Conservation (phyloP, 2,888 invertebrate genomes). For the Mellilla xanthometata region DNA sequence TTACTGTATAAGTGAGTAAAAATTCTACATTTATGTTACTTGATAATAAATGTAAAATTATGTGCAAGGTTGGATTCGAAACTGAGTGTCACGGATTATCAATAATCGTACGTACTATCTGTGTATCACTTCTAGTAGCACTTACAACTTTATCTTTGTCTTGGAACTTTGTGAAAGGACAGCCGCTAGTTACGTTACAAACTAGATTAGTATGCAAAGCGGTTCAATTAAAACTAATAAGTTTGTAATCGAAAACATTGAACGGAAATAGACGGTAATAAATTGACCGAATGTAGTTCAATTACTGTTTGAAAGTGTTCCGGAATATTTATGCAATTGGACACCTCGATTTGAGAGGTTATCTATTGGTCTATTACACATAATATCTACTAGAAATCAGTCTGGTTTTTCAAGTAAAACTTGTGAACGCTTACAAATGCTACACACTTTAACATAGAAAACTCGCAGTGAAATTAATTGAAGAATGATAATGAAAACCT, state of each 20-base stretch:
- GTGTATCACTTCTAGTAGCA: too few species aligned
- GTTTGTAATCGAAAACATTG: constrained; percentile 33
- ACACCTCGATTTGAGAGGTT: constrained; percentile 14
- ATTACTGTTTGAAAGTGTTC: constrained; percentile 26
- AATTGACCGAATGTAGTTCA: constrained; percentile 29
- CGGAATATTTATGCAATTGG: constrained; percentile 14
- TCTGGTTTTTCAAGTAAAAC: constrained; percentile 6
- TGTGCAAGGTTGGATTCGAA: too few species aligned
- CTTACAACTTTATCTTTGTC: too few species aligned
- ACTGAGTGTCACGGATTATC: too few species aligned
- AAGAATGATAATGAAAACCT: too few species aligned
- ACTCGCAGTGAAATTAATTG: too few species aligned
- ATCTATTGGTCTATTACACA: constrained; percentile 10
- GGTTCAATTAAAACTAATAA: constrained; percentile 39
- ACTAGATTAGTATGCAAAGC: constrained; percentile 36
- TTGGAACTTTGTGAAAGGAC: constrained; percentile 46
- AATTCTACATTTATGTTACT: too few species aligned
- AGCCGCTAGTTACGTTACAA: constrained; percentile 24
- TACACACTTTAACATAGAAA: too few species aligned
- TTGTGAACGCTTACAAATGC: too few species aligned
- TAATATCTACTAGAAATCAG: constrained; percentile 5
- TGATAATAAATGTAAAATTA: too few species aligned
- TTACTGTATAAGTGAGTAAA: too few species aligned
- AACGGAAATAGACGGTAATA: constrained; percentile 31
- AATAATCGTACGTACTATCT: too few species aligned